Evolutionary conservation across 2,113 vertebrate genomes (phyloP).

Genomic region (Festucalex cinctus): DNA sequence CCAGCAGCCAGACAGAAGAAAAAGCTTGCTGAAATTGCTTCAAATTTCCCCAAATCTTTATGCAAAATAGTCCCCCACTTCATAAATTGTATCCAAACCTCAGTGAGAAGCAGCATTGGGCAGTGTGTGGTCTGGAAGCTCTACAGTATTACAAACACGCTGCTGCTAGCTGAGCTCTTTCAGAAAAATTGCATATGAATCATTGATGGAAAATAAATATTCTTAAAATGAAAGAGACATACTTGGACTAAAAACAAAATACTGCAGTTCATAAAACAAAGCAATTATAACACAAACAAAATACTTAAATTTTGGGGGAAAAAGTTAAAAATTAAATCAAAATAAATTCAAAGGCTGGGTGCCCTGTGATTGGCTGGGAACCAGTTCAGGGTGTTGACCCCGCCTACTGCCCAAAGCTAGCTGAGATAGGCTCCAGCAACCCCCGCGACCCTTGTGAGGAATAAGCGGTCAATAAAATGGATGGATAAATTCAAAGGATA

Average conservation of each 20-base stretch:
- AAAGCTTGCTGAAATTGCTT: slow-evolving; percentile 56
- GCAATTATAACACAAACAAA: background rate
- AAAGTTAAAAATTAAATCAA: background rate
- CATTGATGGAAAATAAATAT: too few relatives aligned
- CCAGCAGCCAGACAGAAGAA: slow-evolving; percentile 56
- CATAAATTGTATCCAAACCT: slow-evolving; percentile 56
- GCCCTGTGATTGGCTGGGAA: too few relatives aligned
- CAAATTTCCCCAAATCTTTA: slow-evolving; percentile 69
- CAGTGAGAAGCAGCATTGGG: slow-evolving; percentile 32
- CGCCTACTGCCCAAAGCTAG: too few relatives aligned
- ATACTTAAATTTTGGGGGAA: too few relatives aligned
- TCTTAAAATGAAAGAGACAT: too few relatives aligned
- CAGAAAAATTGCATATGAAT: background rate
- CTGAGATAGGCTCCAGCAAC: too few relatives aligned
- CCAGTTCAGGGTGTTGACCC: too few relatives aligned
- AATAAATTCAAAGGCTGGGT: background rate
- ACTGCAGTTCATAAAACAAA: background rate
- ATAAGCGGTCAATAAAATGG: too few relatives aligned
- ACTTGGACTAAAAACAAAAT: background rate
- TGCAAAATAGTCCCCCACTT: slow-evolving; percentile 67
- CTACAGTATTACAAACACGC: background rate
- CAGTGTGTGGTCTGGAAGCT: slow-evolving; percentile 27
- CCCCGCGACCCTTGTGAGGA: too few relatives aligned
- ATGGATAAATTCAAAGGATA: background rate
- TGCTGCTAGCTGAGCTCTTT: background rate